Base-by-base conservation (phyloP, 1,140 invertebrate species). In the Schmidtea mediterranea region DNA sequence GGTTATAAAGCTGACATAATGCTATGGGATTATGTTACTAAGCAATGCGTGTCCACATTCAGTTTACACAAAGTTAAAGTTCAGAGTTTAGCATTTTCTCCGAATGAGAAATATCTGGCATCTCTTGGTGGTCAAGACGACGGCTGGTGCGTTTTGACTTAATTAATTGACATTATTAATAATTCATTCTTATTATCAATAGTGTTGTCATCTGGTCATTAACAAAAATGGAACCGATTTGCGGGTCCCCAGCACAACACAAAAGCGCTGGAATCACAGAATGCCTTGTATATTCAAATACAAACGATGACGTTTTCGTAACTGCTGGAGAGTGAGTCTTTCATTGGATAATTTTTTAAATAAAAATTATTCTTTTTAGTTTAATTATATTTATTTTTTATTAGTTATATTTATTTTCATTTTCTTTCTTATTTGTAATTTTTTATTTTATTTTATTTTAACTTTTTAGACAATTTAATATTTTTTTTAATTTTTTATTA, bases 41-140 rank as follows among this genome's bases (percentile, higher is more conserved):
- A 69, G 51, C 66, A 62, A 26, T 59, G 74, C 40, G 61, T 77
- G 38, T 69, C 71, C 0, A 73, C 71, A 46, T 74, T 84, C 61
- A 75, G 78, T 60, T 65, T 81, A 10, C 83, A 90, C 61, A 83
- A 82, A 69, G 76, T 75, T 16, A 74, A 79, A 41, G 75, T 87
- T 0, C 76, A 84, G 66, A 73, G 77, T 9, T 65, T 87, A 10
- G 70, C 72, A 13, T 86, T 89, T 60, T 79, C 81, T 0, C 70
- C 72, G 21, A 74, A 80, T 59, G 79, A 80, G 51, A 71, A 71
- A 39, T 84, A 76, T 60, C 66, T 86, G 46, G 73, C 82, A 32
- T 81, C 79, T 1, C 69, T 87, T 26, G 83, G 83, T 13, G 83
- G 83, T 1, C 72, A 74, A 52, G 83, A 90, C 62, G 82, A 83